Percentiles rank a stretch among this genome's conserved stretches.
These are phyloP conservation scores for Epizoanthus stellaris DNA, from an alignment of 92 coral and sea anemone species.

Conservation along the genomic window DNA sequence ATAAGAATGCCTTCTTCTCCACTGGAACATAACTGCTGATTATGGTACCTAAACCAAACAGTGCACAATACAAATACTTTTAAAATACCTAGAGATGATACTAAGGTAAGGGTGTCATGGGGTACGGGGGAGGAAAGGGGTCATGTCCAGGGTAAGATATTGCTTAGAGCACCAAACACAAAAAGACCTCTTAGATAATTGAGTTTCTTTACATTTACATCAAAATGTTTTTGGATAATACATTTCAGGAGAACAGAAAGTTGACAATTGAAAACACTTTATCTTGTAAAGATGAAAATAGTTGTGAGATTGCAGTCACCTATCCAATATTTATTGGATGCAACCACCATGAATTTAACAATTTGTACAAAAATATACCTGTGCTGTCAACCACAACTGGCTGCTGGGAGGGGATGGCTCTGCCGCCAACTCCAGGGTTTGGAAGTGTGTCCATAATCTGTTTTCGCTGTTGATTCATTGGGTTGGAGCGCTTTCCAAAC, in stretches of 20 bases:
- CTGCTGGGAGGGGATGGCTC: constrained; percentile 34
- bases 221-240: no score
- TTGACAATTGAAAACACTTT: not conserved
- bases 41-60: constrained; percentile 63
- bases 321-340: not conserved
- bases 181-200: no score
- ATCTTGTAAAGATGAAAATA: not conserved
- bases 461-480: constrained; percentile 72
- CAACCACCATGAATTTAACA: not conserved
- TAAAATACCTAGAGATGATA: not conserved
- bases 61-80: not conserved
- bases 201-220: not conserved
- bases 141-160: not conserved
- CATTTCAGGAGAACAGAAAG: no score
- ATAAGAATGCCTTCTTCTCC: constrained; percentile 69
- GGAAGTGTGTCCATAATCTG: constrained; percentile 57
- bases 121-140: no score
- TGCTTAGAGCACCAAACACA: no score
- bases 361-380: not conserved
- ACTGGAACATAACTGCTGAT: constrained; percentile 85
- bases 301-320: not conserved
- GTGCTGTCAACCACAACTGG: constrained; percentile 41
- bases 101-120: no score
- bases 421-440: constrained; percentile 28
- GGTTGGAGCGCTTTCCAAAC: constrained; percentile 75